These are phyloP conservation scores for Popillia japonica DNA, from an alignment of 1,140 invertebrate genomes.

Conservation along the genomic window DNA sequence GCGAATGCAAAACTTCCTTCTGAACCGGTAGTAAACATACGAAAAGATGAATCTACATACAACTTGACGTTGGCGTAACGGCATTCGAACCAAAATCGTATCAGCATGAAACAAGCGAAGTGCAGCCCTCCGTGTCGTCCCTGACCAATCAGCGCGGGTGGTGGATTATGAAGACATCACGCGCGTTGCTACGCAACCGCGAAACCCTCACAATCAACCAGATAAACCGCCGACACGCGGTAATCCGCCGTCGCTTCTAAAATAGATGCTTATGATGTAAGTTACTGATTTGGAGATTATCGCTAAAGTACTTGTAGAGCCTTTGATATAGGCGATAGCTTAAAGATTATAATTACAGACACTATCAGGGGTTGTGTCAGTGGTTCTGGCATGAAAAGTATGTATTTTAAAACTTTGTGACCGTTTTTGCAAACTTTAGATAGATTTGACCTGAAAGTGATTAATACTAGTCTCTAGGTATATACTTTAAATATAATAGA, in stretches of 20 bases:
- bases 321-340: no score
- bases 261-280: neutral
- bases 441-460: no score
- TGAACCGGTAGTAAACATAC: neutral
- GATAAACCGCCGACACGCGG: constrained; percentile 48
- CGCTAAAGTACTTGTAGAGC: neutral
- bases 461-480: no score
- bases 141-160: constrained; percentile 58
- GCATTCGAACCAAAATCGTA: constrained; percentile 48
- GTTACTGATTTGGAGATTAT: neutral
- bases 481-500: no score
- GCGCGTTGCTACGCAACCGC: constrained; percentile 59
- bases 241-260: constrained; percentile 35
- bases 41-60: constrained; percentile 33
- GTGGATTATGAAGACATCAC: constrained; percentile 59
- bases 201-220: constrained; percentile 51
- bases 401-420: no score
- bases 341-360: no score
- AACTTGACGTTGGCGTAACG: constrained; percentile 34
- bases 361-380: no score
- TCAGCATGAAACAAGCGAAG: constrained; percentile 53
- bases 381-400: no score
- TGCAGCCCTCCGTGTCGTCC: constrained; percentile 45
- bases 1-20: neutral
- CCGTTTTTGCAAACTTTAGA: no score